phyloP scores from a whole-genome alignment of 2,888 invertebrate species.

The Caenorhabditis panamensis region DNA sequence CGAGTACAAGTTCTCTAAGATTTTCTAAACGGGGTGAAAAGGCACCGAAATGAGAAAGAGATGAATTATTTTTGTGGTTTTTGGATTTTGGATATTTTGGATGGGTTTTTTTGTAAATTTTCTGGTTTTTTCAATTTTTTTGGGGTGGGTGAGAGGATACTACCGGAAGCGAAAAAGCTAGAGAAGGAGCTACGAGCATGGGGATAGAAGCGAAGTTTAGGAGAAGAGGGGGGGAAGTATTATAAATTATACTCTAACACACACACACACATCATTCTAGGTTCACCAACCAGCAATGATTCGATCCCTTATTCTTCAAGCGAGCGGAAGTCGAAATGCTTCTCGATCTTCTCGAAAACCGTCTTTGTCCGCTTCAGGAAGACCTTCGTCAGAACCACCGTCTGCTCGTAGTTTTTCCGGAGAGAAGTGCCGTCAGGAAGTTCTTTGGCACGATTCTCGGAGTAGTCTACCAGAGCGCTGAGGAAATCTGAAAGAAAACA shows the following conservation, averaged over 20 bases:
- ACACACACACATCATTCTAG: too few relatives aligned
- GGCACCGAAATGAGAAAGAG: too few relatives aligned
- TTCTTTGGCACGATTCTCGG: background rate
- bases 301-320: slow-evolving; percentile 1
- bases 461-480: slow-evolving; percentile 13
- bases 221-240: too few relatives aligned
- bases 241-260: too few relatives aligned
- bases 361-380: slow-evolving; percentile 19
- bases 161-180: background rate
- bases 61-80: slow-evolving; percentile 2
- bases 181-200: too few relatives aligned
- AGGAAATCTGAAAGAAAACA: slow-evolving; percentile 25
- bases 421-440: background rate
- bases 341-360: slow-evolving; percentile 3
- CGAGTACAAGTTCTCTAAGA: too few relatives aligned
- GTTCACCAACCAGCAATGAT: too few relatives aligned
- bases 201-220: too few relatives aligned
- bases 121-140: slow-evolving; percentile 18
- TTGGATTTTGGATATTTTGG: slow-evolving; percentile 1
- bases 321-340: background rate
- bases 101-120: slow-evolving; percentile 6
- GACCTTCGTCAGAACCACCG: slow-evolving; percentile 13
- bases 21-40: too few relatives aligned
- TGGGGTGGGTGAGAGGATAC: slow-evolving; percentile 24
- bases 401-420: slow-evolving; percentile 27